Evolutionary conservation across 2,888 invertebrate genomes (phyloP).

Genomic region (Drosophila kokeensis): DNA sequence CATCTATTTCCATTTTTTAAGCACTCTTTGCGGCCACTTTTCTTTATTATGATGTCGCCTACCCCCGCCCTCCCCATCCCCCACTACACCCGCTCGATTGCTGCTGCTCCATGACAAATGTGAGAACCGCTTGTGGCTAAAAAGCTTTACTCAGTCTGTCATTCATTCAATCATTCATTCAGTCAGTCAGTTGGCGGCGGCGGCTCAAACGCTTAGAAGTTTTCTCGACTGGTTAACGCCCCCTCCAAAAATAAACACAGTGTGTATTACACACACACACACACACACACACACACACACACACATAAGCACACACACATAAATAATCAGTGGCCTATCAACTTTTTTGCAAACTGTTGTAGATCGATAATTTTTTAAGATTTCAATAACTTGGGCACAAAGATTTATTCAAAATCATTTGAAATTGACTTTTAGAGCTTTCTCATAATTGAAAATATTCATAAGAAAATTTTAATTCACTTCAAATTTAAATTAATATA

Average conservation of each 20-base stretch:
- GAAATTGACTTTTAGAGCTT: background rate
- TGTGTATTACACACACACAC: background rate
- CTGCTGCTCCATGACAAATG: constrained; percentile 73
- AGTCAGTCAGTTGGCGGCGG: constrained; percentile 15
- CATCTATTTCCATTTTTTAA: constrained; percentile 79
- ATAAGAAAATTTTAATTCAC: background rate
- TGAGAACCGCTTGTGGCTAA: constrained; percentile 76
- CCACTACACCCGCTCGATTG: background rate
- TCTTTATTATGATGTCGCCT: constrained; percentile 74
- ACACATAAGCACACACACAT: background rate
- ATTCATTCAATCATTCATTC: background rate
- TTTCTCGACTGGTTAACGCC: constrained; percentile 51
- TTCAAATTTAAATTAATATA: background rate
- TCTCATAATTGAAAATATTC: background rate
- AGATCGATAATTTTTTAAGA: background rate
- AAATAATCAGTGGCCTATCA: background rate
- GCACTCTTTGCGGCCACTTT: constrained; percentile 81
- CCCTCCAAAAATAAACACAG: constrained; percentile 12
- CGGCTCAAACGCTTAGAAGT: constrained; percentile 73
- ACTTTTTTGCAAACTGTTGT: background rate
- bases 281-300: constrained; percentile 1
- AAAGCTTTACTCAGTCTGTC: constrained; percentile 45
- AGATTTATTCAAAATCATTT: background rate
- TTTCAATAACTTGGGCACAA: background rate
- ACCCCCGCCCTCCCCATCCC: background rate